Base-by-base conservation (phyloP, 2,888 invertebrate species). In the Eupithecia subfuscata region DNA sequence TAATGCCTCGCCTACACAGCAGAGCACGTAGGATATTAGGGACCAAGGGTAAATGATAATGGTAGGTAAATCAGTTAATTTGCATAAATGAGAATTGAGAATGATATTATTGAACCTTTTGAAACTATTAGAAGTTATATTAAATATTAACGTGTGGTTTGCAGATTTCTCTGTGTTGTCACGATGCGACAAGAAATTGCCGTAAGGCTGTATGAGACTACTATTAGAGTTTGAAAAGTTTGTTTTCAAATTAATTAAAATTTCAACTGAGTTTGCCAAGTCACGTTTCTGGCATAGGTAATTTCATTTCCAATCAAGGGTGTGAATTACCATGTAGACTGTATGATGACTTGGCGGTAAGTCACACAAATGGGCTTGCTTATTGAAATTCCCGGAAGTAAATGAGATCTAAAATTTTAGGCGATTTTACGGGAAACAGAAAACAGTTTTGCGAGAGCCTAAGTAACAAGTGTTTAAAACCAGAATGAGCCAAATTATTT, bases 1-100 rank as follows among this genome's bases (percentile, higher is more conserved):
- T 89, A 89, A 89, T 88, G 80, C 87, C 81, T 81, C 80, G 79
- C 82, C 79, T 78, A 78, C 85, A 84, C 79, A 83, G 78, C 79
- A 72, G 77, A 82, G 82, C 90, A 90, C 89, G 91, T 85, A 84
- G 80, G 81, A 79, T 83, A 84, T 84, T 84, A 75, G 70, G 73
- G 70, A 70, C 63, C 16, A 63, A 43, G 68, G 68, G 40, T 43
- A 68, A 68, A 68, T 68, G 25, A 45, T 68, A 68, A 45, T 68
- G 25, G 25, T 40, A 43, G 67, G 56, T 56, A 56, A 22, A 22
- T 56, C 18, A 22, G 56, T 22, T 22, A 22, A 22, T 56, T 56
- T 56, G 56, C 56, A 56, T 56, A 11, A 56, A 56, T 56, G 22
- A 60, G 12, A 60, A 25, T 25, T 60, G 60, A 25, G 22, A 25